Evolutionary conservation across 2,888 invertebrate genomes (phyloP).

Genomic region (Xestia c-nigrum): DNA sequence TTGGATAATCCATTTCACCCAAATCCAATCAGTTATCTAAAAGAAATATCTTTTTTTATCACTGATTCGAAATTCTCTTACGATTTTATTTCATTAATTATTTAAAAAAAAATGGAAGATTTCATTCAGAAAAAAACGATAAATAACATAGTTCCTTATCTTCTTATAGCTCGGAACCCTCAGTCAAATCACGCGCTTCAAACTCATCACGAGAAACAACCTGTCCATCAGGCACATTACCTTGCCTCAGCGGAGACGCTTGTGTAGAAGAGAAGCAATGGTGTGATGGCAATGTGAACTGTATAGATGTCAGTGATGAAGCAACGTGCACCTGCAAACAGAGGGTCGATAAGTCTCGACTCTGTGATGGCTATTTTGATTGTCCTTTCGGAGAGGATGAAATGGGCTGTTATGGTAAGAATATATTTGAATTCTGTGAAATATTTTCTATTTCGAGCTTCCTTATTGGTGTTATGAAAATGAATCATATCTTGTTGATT

Average conservation of each 20-base stretch:
- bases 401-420: slow-evolving; percentile 93
- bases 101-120: no score
- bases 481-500: neutral
- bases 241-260: slow-evolving; percentile 78
- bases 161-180: slow-evolving; percentile 64
- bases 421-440: neutral
- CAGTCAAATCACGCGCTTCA: slow-evolving; percentile 54
- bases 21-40: neutral
- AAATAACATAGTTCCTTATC: neutral
- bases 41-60: neutral
- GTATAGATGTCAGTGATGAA: slow-evolving; percentile 95
- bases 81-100: no score
- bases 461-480: neutral
- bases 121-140: no score
- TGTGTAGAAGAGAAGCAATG: slow-evolving; percentile 91
- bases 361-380: slow-evolving; percentile 96
- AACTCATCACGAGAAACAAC: slow-evolving; percentile 74
- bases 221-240: slow-evolving; percentile 77
- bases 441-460: neutral
- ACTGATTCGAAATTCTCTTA: no score
- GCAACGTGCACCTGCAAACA: slow-evolving; percentile 93
- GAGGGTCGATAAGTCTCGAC: slow-evolving; percentile 91
- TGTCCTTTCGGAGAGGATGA: slow-evolving; percentile 96
- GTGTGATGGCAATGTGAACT: slow-evolving; percentile 94
- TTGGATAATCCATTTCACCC: neutral